A percentile compares a stretch with the other conserved stretches of the same genome.
Evolutionary conservation across 1,140 invertebrate genomes (phyloP).

Genomic region (Batillaria attramentaria): DNA sequence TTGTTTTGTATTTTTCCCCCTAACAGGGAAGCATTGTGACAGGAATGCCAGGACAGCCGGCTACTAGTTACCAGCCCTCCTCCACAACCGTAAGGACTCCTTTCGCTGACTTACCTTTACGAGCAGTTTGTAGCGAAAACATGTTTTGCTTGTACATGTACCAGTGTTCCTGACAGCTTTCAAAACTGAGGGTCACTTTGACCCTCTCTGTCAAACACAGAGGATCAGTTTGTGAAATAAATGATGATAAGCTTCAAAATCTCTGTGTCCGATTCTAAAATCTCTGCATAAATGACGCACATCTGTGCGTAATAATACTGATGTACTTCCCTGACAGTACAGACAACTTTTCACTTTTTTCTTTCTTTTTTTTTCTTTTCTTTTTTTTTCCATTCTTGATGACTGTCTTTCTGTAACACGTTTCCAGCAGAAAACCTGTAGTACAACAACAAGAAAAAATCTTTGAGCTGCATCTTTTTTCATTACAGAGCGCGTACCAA

Average conservation of each 20-base stretch:
- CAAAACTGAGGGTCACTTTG: too few relatives aligned
- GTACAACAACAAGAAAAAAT: background rate
- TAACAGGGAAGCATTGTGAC: slow-evolving; percentile 63
- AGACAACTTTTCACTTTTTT: background rate
- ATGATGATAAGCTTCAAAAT: background rate
- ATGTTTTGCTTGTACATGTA: background rate
- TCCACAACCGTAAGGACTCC: slow-evolving; percentile 6
- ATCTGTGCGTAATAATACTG: background rate
- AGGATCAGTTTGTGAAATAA: too few relatives aligned
- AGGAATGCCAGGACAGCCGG: slow-evolving; percentile 53
- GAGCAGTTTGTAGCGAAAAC: background rate
- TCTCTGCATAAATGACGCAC: too few relatives aligned
- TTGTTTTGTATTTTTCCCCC: background rate
- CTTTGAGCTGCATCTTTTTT: background rate
- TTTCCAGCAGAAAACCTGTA: background rate
- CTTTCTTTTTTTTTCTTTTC: background rate
- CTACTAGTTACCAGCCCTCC: slow-evolving; percentile 43
- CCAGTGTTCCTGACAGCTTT: too few relatives aligned
- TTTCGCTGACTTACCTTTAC: too few relatives aligned
- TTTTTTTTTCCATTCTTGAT: background rate
- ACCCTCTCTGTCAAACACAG: too few relatives aligned
- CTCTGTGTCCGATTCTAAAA: background rate
- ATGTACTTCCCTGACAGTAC: background rate
- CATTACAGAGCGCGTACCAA: slow-evolving; percentile 32
- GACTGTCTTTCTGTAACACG: background rate